Conservation (phyloP, 1,140 invertebrate genomes). For the Probaryconus sp. region DNA sequence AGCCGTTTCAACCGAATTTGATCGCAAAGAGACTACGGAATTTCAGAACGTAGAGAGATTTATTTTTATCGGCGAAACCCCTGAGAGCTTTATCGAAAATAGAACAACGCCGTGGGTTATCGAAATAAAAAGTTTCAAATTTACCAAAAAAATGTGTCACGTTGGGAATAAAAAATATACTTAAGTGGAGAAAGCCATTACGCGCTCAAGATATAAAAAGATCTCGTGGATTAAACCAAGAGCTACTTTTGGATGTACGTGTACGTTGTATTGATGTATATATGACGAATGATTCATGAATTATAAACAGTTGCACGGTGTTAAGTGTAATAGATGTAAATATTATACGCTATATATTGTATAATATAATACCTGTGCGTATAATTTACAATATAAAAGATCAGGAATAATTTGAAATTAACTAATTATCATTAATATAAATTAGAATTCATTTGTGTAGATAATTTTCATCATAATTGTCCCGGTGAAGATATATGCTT, state of each 20-base stretch:
- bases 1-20: constrained; percentile 21
- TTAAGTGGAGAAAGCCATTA: constrained; percentile 19
- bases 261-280: too few relatives aligned
- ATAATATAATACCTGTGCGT: too few relatives aligned
- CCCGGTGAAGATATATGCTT: too few relatives aligned
- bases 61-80: constrained; percentile 66
- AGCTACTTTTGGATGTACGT: neutral
- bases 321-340: too few relatives aligned
- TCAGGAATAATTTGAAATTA: too few relatives aligned
- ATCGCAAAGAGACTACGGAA: constrained; percentile 59
- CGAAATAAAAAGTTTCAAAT: constrained; percentile 40
- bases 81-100: constrained; percentile 73
- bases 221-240: neutral
- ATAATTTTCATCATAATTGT: too few relatives aligned
- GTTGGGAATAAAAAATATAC: neutral
- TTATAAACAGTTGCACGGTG: too few relatives aligned
- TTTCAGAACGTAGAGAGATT: constrained; percentile 69
- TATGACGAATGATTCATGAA: too few relatives aligned
- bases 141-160: constrained; percentile 39
- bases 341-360: too few relatives aligned
- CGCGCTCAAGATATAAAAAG: constrained; percentile 17
- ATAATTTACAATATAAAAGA: too few relatives aligned
- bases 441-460: too few relatives aligned
- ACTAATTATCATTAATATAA: too few relatives aligned
- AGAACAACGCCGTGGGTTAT: constrained; percentile 67